A percentile compares a stretch with the other conserved stretches of the same genome.
phyloP scores from a whole-genome alignment of 2,113 vertebrate species.

The Patagioenas fasciata region DNA sequence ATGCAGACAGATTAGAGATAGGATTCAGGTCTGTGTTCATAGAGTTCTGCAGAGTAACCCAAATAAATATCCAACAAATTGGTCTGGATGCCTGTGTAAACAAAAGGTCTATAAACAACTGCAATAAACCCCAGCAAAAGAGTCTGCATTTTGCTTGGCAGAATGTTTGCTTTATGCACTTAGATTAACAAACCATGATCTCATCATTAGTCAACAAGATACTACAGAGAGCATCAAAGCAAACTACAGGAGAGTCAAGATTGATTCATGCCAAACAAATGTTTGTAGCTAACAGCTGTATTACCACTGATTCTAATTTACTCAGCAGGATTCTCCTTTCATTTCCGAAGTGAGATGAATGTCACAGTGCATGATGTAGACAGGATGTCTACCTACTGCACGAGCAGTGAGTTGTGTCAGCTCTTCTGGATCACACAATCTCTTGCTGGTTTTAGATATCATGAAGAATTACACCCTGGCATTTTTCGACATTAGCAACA shows the following conservation, averaged over 20 bases:
- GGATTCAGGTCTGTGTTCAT: constrained; percentile 50
- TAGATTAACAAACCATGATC: constrained; percentile 82
- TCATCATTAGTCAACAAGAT: constrained; percentile 83
- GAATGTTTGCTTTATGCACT: constrained; percentile 78
- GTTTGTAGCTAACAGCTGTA: constrained; percentile 80
- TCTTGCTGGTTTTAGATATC: background rate
- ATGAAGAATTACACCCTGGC: background rate
- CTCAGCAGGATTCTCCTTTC: constrained; percentile 74
- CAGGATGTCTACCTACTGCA: constrained; percentile 31
- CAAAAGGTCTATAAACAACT: constrained; percentile 72
- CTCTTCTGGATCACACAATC: constrained; percentile 5
- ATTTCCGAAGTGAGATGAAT: constrained; percentile 71
- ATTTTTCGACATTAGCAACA: background rate
- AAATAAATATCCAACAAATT: constrained; percentile 75
- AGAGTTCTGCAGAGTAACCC: constrained; percentile 49
- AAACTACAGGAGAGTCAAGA: constrained; percentile 76
- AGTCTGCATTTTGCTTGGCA: constrained; percentile 68
- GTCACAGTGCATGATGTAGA: constrained; percentile 40
- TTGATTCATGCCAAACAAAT: constrained; percentile 77
- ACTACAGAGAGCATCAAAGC: constrained; percentile 84
- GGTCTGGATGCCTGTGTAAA: constrained; percentile 67
- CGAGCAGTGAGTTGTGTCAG: constrained; percentile 13
- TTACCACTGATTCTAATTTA: constrained; percentile 74
- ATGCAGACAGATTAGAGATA: constrained; percentile 65
- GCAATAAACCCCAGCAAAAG: constrained; percentile 55